Base-by-base conservation (phyloP, 2,888 invertebrate genomes). In the Scotopteryx bipunctaria region DNA sequence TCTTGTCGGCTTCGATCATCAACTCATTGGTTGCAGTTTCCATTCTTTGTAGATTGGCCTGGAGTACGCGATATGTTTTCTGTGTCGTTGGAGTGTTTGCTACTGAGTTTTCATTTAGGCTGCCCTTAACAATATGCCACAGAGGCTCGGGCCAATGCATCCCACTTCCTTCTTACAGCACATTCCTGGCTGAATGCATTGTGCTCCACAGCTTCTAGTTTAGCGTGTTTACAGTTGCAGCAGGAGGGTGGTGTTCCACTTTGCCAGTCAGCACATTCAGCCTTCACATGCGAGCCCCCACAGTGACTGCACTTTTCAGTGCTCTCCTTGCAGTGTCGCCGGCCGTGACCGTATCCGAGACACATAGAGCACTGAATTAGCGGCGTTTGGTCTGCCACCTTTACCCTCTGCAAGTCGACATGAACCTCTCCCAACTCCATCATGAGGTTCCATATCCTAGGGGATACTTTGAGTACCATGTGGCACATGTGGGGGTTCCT, bases 301-400 rank as follows among this genome's bases (percentile, higher is more conserved):
- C 54, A 55, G 27, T 55, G 49, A 45, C 40, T 41, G 15, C 29
- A 54, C 6, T n/a, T 29, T 6, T 32, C 21, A 0, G 14, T n/a
- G 3, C 27, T 45, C 11, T 19, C 29, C 2, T 15, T 36, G n/a
- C 45, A 45, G 1, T 9, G 15, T 0, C 31, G 11, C 25, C 11
- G 15, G 6, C 37, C 19, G n/a, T 37, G 45, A 1, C 19, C 21
- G 21, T 6, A 21, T 21, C 21, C 21, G 5, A 21, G 21, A 5
- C 21, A 21, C 21, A 2, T 5, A 6, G 21, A 21, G 21, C 21
- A 21, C 21, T 21, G 21, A 5, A 21, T 6, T 5, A 21, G 21
- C 21, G 45, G 37, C 1, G 45, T 17, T 2, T 31, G 36, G 21
- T 45, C 45, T 0, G 3, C 29, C 0, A 37, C 37, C n/a, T 11